Conservation (phyloP, 2,888 invertebrate genomes). For the Tenthredo notha region DNA sequence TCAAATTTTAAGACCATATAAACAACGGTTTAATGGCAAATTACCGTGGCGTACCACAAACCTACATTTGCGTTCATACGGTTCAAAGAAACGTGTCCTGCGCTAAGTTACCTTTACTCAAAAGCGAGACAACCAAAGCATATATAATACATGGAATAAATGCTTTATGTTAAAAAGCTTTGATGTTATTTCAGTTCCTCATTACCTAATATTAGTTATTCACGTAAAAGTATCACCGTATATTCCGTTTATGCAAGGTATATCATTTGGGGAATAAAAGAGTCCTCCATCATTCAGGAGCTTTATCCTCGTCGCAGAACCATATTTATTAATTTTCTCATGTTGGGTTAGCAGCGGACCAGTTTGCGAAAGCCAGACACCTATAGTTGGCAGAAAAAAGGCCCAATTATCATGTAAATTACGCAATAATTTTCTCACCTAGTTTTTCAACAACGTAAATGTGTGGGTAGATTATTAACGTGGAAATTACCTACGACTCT, state of each 20-base stretch:
- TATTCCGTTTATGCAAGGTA: background rate
- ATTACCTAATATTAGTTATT: background rate
- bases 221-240: background rate
- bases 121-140: background rate
- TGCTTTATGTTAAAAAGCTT: background rate
- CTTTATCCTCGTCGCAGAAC: background rate
- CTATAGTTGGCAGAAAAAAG: background rate
- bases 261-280: background rate
- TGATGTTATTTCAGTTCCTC: background rate
- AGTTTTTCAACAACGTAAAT: slow-evolving; percentile 1
- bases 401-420: slow-evolving; percentile 44
- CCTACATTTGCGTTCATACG: background rate
- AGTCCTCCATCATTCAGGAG: background rate
- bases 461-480: background rate
- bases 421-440: slow-evolving; percentile 31
- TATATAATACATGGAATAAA: background rate
- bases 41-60: background rate
- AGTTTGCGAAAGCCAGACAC: slow-evolving; percentile 2
- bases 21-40: background rate
- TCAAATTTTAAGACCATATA: background rate
- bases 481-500: background rate
- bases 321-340: slow-evolving; percentile 24
- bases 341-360: background rate
- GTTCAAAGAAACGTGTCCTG: background rate
- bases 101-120: background rate